phyloP scores from a whole-genome alignment of 2,113 vertebrate genomes.

The Nycticorax nycticorax region DNA sequence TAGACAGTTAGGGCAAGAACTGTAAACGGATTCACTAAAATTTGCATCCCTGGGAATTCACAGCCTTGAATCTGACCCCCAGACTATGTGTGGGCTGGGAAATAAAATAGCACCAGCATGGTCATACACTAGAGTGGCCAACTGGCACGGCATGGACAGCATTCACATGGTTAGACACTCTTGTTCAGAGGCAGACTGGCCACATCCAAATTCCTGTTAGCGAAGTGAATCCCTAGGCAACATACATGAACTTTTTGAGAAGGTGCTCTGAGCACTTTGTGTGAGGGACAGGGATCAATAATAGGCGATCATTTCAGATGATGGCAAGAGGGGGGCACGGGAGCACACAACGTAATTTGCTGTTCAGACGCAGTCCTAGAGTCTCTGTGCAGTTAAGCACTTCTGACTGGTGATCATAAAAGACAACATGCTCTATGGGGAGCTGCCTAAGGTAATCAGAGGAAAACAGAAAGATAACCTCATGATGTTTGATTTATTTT shows the following conservation, averaged over 20 bases:
- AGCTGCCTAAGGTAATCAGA: neutral
- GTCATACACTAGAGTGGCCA: neutral
- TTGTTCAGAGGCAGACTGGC: neutral
- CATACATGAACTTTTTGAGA: neutral
- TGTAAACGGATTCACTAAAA: slow-evolving; percentile 11
- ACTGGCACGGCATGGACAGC: neutral
- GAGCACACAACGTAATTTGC: neutral
- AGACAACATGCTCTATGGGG: neutral
- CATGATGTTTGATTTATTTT: neutral
- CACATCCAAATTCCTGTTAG: neutral
- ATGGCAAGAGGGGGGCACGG: neutral
- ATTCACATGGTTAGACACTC: neutral
- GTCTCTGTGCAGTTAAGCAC: neutral
- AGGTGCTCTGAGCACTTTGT: neutral
- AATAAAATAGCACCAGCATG: neutral
- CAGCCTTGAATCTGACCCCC: neutral
- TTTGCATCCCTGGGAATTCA: neutral
- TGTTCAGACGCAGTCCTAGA: neutral
- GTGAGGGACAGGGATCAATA: neutral
- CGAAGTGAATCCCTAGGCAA: rapidly evolving
- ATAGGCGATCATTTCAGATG: neutral
- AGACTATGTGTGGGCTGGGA: neutral
- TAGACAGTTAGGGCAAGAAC: neutral
- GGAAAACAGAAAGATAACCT: neutral
- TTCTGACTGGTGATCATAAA: neutral